Conservation (phyloP, 2,888 invertebrate genomes). For the Hirtodrosophila duncani region DNA sequence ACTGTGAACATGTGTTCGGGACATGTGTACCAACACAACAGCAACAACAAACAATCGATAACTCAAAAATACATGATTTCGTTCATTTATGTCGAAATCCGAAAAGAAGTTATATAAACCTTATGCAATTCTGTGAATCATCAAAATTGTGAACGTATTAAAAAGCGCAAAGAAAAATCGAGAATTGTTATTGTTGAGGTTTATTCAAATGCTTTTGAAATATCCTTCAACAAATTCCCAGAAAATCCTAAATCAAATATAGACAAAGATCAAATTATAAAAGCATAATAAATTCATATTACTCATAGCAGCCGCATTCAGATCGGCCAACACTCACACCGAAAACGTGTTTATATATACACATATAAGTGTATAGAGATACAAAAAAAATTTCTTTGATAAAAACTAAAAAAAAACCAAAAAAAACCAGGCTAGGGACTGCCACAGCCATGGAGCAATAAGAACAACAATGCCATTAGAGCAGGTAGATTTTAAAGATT, state of each 20-base stretch:
- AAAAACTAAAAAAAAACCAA: constrained; percentile 20
- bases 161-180: background rate
- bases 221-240: constrained; percentile 5
- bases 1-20: too few relatives aligned
- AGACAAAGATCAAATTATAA: too few relatives aligned
- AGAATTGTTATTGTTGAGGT: background rate
- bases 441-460: constrained; percentile 19
- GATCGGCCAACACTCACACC: constrained; percentile 8
- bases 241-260: too few relatives aligned
- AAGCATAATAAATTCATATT: constrained; percentile 8
- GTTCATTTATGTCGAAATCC: too few relatives aligned
- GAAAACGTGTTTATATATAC: constrained; percentile 1
- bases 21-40: too few relatives aligned
- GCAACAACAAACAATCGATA: too few relatives aligned
- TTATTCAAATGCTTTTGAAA: constrained; percentile 5
- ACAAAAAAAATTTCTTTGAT: constrained; percentile 25
- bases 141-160: background rate
- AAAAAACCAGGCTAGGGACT: constrained; percentile 9
- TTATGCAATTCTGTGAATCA: too few relatives aligned
- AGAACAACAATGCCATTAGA: constrained; percentile 50
- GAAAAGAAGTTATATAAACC: too few relatives aligned
- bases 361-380: background rate
- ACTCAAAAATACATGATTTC: too few relatives aligned
- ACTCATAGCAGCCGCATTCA: constrained; percentile 12
- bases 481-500: constrained; percentile 68